Evolutionary conservation across 2,113 vertebrate genomes (phyloP), one percentile per base, ranked within the genome.

Genomic region (Phrynosoma platyrhinos): DNA sequence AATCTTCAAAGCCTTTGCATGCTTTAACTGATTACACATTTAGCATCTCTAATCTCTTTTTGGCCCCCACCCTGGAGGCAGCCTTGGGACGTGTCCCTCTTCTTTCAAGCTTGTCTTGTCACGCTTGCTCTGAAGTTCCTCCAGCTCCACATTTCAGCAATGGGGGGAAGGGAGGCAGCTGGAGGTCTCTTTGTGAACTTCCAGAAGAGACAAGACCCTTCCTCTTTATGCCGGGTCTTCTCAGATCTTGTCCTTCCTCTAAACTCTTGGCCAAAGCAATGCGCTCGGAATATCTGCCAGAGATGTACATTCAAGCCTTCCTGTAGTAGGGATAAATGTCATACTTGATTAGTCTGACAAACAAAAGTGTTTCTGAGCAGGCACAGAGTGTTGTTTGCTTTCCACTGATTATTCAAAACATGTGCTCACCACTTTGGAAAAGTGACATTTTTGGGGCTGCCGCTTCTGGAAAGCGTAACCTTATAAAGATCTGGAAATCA

Each of bases 1-100:
- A 83, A 88, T 88, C 87, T 88, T 88, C 87, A 88, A 88, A 88
- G 87, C 81, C 81, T 30, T 40, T 36, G 81, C 87, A 83, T 88
- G 87, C 87, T 88, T 88, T 88, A 88, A 88, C 87, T 83, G 87
- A 88, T 88, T 88, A 88, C 87, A 88, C 87, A 88, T 88, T 88
- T 88, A 88, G 87, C 87, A 88, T 88, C 87, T 88, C 87, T 88
- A 88, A 88, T 88, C 87, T 88, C 62, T 13, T 23, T 79, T 77
- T 83, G 87, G 87, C 81, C 87, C 87, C 87, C 81, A 83, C 87
- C 87, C 81, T 47, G 74, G 87, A 88, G 87, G 87, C 87, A 88
- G 81, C 47, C 81, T 88, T 78, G 87, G 82, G 81, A 88, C 23
- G 20, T 69, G 81, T 78, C 87, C 87, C 87, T 88, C 87, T 88